Evolutionary conservation across 2,888 invertebrate genomes (phyloP).

Genomic region (Dicyrtoma fusca): DNA sequence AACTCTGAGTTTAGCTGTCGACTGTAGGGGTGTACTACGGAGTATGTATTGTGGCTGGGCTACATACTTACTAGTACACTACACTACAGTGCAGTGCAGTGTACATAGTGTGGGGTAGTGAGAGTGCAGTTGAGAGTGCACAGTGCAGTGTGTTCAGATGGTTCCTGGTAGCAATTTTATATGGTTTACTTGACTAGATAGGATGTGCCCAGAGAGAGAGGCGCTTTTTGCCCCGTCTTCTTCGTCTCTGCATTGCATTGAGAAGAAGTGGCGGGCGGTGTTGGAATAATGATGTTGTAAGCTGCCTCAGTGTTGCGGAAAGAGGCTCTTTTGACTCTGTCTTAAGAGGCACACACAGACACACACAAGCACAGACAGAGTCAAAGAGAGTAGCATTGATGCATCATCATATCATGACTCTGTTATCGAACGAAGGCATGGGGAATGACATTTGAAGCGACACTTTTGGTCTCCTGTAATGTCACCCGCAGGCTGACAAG

Average conservation of each 20-base stretch:
- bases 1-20: too few relatives aligned
- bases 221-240: too few relatives aligned
- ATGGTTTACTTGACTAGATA: too few relatives aligned
- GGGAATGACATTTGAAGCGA: conserved; percentile 53
- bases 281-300: background rate
- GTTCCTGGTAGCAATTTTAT: too few relatives aligned
- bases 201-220: too few relatives aligned
- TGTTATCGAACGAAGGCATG: conserved; percentile 31
- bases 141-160: too few relatives aligned
- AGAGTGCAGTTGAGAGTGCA: background rate
- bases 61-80: too few relatives aligned
- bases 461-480: conserved; percentile 55
- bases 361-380: background rate
- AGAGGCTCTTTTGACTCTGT: conserved; percentile 12
- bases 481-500: conserved; percentile 56
- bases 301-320: conserved; percentile 11
- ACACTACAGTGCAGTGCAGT: too few relatives aligned
- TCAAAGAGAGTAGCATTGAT: conserved; percentile 13
- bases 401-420: conserved; percentile 21
- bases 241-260: too few relatives aligned
- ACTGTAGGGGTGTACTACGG: too few relatives aligned
- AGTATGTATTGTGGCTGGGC: too few relatives aligned
- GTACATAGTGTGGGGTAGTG: background rate
- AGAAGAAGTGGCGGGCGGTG: conserved; percentile 7
- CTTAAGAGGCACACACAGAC: background rate